Evolutionary conservation across 2,797 vertebrate species (phyloP).

Genomic region (Strix occidentalis): DNA sequence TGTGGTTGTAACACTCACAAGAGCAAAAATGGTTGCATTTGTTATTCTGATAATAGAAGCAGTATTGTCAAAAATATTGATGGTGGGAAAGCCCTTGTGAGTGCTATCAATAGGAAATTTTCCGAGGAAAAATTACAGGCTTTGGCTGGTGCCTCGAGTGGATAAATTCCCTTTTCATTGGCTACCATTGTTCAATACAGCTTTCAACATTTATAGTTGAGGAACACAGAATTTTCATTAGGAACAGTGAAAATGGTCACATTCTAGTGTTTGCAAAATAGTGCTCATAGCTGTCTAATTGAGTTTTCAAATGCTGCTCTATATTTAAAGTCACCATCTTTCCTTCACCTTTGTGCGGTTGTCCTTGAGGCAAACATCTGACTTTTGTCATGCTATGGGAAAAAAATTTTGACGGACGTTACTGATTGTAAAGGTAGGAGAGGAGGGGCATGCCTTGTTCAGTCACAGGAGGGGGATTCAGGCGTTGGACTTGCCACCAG

Average conservation of each 20-base stretch:
- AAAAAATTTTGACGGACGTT: not conserved
- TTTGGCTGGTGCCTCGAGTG: not conserved
- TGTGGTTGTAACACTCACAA: not conserved
- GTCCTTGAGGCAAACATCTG: not conserved
- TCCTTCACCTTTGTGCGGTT: not conserved
- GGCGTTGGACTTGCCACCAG: accelerated
- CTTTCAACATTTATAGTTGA: not conserved
- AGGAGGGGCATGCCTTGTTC: not conserved
- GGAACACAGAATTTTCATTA: not conserved
- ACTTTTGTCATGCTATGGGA: not conserved
- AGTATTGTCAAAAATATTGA: not conserved
- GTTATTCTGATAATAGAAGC: slow-evolving; percentile 13
- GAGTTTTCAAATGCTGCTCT: not conserved
- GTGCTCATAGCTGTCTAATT: not conserved
- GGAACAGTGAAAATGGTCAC: not conserved
- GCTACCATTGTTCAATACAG: not conserved
- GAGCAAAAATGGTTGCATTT: not conserved
- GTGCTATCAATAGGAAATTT: not conserved
- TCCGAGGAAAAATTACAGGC: not conserved
- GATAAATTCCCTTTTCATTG: not conserved
- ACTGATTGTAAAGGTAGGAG: too few relatives aligned
- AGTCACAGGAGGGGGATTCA: not conserved
- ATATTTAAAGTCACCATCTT: not conserved
- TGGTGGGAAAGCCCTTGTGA: not conserved
- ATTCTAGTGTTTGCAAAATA: not conserved